Evolutionary conservation across 1,140 invertebrate genomes (phyloP), one percentile per base, ranked within the genome.

Genomic region (Leptonema lineaticorne): DNA sequence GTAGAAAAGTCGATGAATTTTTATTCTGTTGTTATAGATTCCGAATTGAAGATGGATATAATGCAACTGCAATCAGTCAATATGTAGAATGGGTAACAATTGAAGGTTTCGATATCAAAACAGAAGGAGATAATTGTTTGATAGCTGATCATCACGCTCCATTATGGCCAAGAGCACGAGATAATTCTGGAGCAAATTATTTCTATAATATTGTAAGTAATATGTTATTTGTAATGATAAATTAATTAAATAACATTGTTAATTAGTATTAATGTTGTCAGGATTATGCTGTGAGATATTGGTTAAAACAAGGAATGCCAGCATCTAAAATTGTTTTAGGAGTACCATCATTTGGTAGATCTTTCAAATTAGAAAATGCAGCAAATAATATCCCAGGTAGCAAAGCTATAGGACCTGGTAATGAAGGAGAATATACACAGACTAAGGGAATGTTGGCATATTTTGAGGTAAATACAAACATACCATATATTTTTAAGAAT

Each of bases 261-360:
- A 29, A 29, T 4, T 45, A 6, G 16, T 45, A n/a, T 4, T 45
- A n/a, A n/a, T 45, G 26, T 71, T 73, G 14, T 71, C 81, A 62
- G 81, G 81, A 82, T 69, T 83, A 81, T 59, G 78, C 80, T 75
- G 79, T 82, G 28, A 79, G 78, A 68, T 82, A 80, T 56, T 77
- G 81, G 30, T 59, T 81, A 3, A 77, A 77, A n/a, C 75, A 77
- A 16, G 81, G 81, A 9, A 79, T 83, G 78, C 77, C 79, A 4
- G 76, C 78, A 22, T 78, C 83, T 33, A 91, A 91, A 76, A 73
- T 90, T 5, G 82, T 89, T 1, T 76, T 90, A 22, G 89, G 89
- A 9, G 81, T 90, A 73, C 85, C 86, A 5, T 74, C 87, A 53
- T 91, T 88, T 74, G 89, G 89, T 14, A 82, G 88, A 65, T 86